Percentiles rank a stretch among this genome's conserved stretches.
Evolutionary conservation across 2,888 invertebrate genomes (phyloP).

Genomic region (Carcina quercana): DNA sequence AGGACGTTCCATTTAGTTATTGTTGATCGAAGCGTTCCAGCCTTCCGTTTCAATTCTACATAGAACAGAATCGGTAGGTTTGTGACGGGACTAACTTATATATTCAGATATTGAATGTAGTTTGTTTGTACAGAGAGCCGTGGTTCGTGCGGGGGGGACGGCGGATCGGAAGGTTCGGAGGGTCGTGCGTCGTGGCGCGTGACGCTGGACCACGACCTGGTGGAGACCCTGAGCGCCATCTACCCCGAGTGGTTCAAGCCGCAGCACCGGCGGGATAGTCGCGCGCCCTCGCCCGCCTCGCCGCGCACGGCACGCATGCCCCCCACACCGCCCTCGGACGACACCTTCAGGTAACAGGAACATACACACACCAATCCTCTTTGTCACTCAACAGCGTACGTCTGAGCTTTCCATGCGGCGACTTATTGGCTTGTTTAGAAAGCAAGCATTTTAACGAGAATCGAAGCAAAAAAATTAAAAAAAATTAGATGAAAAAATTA

Average conservation of each 20-base stretch:
- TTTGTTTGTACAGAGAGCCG: constrained; percentile 77
- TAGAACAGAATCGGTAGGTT: no score
- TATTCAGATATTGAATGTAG: neutral
- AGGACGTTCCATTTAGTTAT: no score
- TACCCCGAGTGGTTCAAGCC: constrained; percentile 95
- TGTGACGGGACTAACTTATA: no score
- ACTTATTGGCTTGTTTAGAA: no score
- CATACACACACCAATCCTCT: no score
- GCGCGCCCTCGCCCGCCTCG: constrained; percentile 49
- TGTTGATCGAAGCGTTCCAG: no score
- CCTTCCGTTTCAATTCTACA: neutral
- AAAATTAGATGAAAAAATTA: no score
- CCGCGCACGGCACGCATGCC: constrained; percentile 38
- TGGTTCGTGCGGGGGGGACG: constrained; percentile 82
- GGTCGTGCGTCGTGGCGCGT: constrained; percentile 90
- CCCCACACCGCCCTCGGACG: constrained; percentile 45
- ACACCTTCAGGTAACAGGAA: constrained; percentile 67
- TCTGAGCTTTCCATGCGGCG: no score
- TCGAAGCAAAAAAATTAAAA: no score
- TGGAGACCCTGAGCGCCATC: constrained; percentile 93
- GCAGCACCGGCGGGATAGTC: constrained; percentile 58
- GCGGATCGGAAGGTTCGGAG: constrained; percentile 83
- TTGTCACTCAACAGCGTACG: no score
- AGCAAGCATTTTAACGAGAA: no score
- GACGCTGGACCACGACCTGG: constrained; percentile 93